Percentiles rank a stretch among this genome's conserved stretches.
phyloP scores from a whole-genome alignment of 1,140 invertebrate genomes.

The Linepithema humile region DNA sequence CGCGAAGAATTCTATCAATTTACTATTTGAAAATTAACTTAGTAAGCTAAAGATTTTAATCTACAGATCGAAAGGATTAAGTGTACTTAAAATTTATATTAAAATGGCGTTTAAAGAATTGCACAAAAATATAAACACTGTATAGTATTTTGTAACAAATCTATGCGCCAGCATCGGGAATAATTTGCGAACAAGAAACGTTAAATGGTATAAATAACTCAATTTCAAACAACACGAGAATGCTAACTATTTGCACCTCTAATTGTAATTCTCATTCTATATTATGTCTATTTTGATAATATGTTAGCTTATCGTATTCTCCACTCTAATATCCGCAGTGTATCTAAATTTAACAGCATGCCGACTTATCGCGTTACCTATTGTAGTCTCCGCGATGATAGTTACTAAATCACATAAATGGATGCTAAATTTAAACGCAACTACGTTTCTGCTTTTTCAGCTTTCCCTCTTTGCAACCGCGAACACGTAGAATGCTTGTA shows the following conservation, averaged over 20 bases:
- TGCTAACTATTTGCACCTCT: background rate
- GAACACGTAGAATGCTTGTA: background rate
- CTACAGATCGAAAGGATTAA: no score
- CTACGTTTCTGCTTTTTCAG: conserved; percentile 1
- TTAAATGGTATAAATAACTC: background rate
- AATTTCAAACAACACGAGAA: background rate
- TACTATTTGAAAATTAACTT: no score
- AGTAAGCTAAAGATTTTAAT: no score
- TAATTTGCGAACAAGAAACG: background rate
- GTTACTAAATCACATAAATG: conserved; percentile 18
- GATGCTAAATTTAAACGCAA: conserved; percentile 41
- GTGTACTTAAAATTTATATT: no score
- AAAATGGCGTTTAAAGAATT: no score
- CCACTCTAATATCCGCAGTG: no score
- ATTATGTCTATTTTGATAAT: background rate
- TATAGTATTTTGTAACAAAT: background rate
- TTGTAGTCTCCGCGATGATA: background rate
- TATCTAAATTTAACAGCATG: background rate
- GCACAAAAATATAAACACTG: background rate
- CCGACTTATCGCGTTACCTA: background rate
- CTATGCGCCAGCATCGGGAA: background rate
- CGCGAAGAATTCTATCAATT: no score
- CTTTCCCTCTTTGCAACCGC: conserved; percentile 1
- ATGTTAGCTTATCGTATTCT: no score
- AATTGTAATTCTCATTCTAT: background rate